Evolutionary conservation across 1,140 invertebrate species (phyloP), one percentile per base, ranked within the genome.

Genomic region (Bursaphelenchus mucronatus): DNA sequence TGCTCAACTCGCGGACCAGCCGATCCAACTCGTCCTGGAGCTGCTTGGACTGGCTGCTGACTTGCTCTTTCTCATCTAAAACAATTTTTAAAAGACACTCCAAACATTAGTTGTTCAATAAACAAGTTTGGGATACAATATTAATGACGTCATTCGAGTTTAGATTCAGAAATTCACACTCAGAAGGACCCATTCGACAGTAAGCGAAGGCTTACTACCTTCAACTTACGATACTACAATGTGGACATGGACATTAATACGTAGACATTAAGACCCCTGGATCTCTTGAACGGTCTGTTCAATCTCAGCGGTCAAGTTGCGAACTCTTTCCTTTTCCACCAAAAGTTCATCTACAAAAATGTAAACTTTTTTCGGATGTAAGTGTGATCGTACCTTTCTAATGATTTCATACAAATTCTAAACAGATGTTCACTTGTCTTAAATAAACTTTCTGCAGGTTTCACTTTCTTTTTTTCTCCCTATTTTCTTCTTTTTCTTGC

Each of bases 271-370:
- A 45, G 78, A 80, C 85, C 94, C 95, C 86, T 96, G 92, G 86
- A 97, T 94, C 86, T 97, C 93, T 87, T 95, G 91, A 85, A 97
- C 89, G 81, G 94, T 97, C 80, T 90, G 89, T 85, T 99, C 94
- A 90, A 98, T 96, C 85, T 98, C 95, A 83, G 94, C 90, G 84
- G 93, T 89, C 78, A 97, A 88, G 83, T 90, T 85, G 88, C 92
- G 94, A 87, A 92, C 94, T 87, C 92, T 92, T 86, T 91, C 90
- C 86, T 90, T 91, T 86, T 94, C 92, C 80, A 87, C 86, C 82
- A 92, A 86, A 82, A 97, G 87, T 85, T 97, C 92, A 87, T 96
- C 94, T 97, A 88, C 80, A 88, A 50, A 67, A 46, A 55, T 15
- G n/a, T 11, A 55, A 39, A 61, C 21, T 30, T 30, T 30, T 30